A percentile compares a stretch with the other conserved stretches of the same genome.
Evolutionary conservation across 2,888 invertebrate genomes (phyloP).

Genomic region (Acrocyrtus sp.): DNA sequence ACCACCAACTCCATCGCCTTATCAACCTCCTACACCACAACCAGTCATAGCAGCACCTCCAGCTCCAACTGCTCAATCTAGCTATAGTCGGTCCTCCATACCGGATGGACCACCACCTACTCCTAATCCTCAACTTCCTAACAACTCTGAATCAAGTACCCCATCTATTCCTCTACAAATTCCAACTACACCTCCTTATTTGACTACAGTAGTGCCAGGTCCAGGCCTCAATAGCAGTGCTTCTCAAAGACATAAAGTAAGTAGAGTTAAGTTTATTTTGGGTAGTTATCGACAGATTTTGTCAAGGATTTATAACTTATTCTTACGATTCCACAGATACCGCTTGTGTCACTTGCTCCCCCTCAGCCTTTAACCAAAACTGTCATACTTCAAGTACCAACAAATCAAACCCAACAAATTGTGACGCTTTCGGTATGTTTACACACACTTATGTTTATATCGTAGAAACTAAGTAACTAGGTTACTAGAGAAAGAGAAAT

Average conservation of each 20-base stretch:
- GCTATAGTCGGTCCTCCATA: conserved; percentile 38
- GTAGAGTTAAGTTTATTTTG: background rate
- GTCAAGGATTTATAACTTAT: conserved; percentile 15
- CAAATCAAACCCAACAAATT: conserved; percentile 60
- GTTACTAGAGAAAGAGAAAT: background rate
- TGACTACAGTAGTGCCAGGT: background rate
- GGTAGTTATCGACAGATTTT: background rate
- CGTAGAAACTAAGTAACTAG: background rate
- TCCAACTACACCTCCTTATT: background rate
- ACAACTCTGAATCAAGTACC: conserved; percentile 38
- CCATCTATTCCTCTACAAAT: conserved; percentile 13
- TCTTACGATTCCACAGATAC: too few species aligned
- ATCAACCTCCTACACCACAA: conserved; percentile 64
- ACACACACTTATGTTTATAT: background rate
- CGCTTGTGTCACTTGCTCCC: conserved; percentile 39
- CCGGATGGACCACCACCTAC: conserved; percentile 57
- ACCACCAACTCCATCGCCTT: conserved; percentile 64
- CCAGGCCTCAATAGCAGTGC: too few species aligned
- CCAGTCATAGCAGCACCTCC: conserved; percentile 61
- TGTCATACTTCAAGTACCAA: conserved; percentile 62
- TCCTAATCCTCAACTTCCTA: conserved; percentile 52
- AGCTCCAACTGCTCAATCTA: conserved; percentile 42
- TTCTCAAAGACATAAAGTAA: conserved; percentile 29
- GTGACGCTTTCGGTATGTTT: conserved; percentile 62
- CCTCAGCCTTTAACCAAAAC: conserved; percentile 62